Evolutionary conservation across 2,113 vertebrate genomes (phyloP).

Genomic region (Cyphomyrus discorhynchus): DNA sequence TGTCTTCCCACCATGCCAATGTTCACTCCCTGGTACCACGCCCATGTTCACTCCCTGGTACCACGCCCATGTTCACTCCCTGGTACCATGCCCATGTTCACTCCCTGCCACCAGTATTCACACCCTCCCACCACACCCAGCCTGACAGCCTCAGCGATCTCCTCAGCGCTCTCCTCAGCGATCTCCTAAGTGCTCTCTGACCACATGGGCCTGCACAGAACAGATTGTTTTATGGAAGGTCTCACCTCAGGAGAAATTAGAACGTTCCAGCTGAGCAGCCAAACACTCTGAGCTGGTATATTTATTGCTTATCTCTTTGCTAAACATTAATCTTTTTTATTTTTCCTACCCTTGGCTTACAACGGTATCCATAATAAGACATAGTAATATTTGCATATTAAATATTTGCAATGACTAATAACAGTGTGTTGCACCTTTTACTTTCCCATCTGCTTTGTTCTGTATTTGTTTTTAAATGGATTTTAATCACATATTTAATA

Average conservation of each 20-base stretch:
- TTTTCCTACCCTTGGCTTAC: not conserved
- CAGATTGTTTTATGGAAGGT: not conserved
- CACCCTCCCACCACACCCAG: not conserved
- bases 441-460: not conserved
- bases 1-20: not conserved
- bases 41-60: not conserved
- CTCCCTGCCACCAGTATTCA: not conserved
- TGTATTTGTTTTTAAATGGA: not conserved
- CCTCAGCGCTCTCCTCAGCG: not conserved
- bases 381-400: not conserved
- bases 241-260: not conserved
- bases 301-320: conserved; percentile 9
- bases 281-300: not conserved
- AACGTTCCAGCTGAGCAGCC: not conserved
- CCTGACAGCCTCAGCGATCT: not conserved
- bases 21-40: not conserved
- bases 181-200: not conserved
- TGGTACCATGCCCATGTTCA: not conserved
- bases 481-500: not conserved
- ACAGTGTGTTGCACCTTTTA: not conserved
- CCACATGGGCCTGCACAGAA: not conserved
- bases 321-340: not conserved
- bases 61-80: not conserved
- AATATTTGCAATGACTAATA: conserved; percentile 1
- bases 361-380: not conserved